Base-by-base conservation (phyloP, 2,888 invertebrate species). In the Hirtodrosophila trivittata region DNA sequence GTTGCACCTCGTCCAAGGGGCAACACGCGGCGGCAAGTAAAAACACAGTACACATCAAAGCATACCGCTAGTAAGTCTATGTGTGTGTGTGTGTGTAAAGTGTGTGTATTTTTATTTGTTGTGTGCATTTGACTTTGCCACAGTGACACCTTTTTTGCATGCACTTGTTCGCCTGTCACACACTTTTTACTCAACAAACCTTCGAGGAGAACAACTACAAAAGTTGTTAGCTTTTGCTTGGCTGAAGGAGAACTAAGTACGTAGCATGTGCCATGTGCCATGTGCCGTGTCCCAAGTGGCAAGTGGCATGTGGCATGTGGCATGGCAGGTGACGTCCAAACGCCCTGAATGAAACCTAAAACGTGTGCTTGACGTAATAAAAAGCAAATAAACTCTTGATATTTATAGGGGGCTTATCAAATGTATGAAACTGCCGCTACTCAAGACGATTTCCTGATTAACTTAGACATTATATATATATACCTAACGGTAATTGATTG, bases 11-110 rank as follows among this genome's bases (percentile, higher is more conserved):
- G 59, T 37, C 54, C 41, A 39, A 55, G 35, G 18, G 32, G 41
- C 46, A 45, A 37, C 18, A 47, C 46, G 43, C 56, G 51, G 33
- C 26, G 16, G 30, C 47, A 21, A 28, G 41, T 52, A 57, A 51
- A 52, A 42, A 41, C 37, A 68, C 25, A 18, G 30, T 26, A 16
- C 32, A 69, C 66, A 77, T 66, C 75, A 82, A 76, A 82, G 75
- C 37, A 32, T 12, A 38, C 50, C 52, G 55, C 26, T 28, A 14
- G 26, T 18, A 3, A 50, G 13, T 30, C 10, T 26, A 13, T 25
- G 18, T 59, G 38, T 12, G 9, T 32, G 10, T 13, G 5, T 14
- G 43, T 41, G 33, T 54, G 43, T 21, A n/a, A n/a, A n/a, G 30
- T 18, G 18, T 45, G 16, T 47, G 10, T 47, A 21, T 21, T 21